These are phyloP conservation scores for Cosmia trapezina DNA, from an alignment of 2,888 invertebrate species.

Conservation along the genomic window DNA sequence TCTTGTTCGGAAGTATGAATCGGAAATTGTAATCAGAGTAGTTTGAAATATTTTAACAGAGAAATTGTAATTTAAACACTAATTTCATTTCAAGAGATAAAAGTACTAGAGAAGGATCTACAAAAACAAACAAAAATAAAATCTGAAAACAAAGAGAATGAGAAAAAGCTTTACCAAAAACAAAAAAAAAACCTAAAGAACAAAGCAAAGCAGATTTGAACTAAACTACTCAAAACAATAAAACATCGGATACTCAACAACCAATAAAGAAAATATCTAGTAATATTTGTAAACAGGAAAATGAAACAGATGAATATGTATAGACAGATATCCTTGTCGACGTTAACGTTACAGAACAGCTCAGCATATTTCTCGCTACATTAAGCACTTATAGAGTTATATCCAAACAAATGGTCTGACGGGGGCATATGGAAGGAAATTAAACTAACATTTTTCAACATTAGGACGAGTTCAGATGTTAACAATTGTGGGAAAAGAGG, in stretches of 20 bases:
- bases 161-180: neutral
- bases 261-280: slow-evolving; percentile 14
- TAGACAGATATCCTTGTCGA: slow-evolving; percentile 37
- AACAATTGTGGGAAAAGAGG: slow-evolving; percentile 35
- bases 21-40: neutral
- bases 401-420: slow-evolving; percentile 75
- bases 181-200: neutral
- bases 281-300: slow-evolving; percentile 13
- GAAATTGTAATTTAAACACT: neutral
- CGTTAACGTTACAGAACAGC: slow-evolving; percentile 57
- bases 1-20: neutral
- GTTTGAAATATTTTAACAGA: neutral
- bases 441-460: slow-evolving; percentile 76
- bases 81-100: neutral
- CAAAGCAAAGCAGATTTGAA: slow-evolving; percentile 9
- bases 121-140: neutral
- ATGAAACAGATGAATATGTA: slow-evolving; percentile 33
- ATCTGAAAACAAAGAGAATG: neutral
- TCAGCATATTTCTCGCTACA: slow-evolving; percentile 71
- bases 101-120: neutral
- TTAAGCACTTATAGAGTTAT: slow-evolving; percentile 71
- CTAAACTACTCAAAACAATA: slow-evolving; percentile 11
- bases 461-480: slow-evolving; percentile 57
- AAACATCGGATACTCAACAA: slow-evolving; percentile 9
- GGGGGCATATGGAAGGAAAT: slow-evolving; percentile 70